Conservation (phyloP, 2,797 vertebrate species). For the Crotalus adamanteus region DNA sequence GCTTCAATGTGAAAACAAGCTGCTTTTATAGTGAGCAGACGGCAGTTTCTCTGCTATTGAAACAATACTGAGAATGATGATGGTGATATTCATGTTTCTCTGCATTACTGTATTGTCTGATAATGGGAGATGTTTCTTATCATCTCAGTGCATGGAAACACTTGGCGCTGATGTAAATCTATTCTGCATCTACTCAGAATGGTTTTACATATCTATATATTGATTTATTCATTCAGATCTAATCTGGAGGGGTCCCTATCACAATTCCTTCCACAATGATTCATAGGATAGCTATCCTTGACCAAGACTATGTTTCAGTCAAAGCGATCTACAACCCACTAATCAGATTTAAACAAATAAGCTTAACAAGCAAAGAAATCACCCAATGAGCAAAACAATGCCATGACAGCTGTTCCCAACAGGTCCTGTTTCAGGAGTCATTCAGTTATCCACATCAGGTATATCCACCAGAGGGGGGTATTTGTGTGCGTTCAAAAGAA, state of each 20-base stretch:
- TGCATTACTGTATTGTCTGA: not conserved
- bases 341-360: not conserved
- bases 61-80: not conserved
- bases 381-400: not conserved
- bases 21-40: constrained; percentile 33
- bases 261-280: not conserved
- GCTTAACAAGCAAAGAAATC: not conserved
- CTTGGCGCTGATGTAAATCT: not conserved
- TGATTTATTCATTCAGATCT: not conserved
- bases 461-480: not conserved
- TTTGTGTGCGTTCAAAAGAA: not conserved
- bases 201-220: not conserved
- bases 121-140: not conserved
- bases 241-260: not conserved
- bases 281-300: not conserved
- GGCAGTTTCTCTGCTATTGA: not conserved
- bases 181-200: not conserved
- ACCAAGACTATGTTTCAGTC: not conserved
- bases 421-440: not conserved
- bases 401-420: not conserved
- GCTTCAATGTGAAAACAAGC: not conserved
- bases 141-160: not conserved
- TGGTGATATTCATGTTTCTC: not conserved
- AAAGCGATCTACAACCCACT: not conserved
- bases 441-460: not conserved